phyloP scores from a whole-genome alignment of 2,888 invertebrate species.

The Polydesmus complanatus region DNA sequence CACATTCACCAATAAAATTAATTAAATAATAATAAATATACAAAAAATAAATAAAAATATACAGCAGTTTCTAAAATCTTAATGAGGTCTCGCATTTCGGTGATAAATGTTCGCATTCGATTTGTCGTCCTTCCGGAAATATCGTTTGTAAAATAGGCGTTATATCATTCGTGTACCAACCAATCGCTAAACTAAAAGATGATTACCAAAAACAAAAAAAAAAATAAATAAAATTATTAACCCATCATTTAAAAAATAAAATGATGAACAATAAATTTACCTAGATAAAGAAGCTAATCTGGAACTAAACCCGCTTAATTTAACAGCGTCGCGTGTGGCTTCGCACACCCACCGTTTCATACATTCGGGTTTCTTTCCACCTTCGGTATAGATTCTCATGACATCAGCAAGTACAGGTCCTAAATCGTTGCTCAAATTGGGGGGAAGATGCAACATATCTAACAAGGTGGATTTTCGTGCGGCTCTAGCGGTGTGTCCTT shows the following conservation, averaged over 20 bases:
- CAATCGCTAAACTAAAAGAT: slow-evolving; percentile 7
- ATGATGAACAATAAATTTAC: neutral
- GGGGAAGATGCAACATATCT: slow-evolving; percentile 7
- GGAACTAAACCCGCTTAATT: slow-evolving; percentile 3
- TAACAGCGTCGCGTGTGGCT: slow-evolving; percentile 2
- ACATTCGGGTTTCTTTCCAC: slow-evolving; percentile 15
- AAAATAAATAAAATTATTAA: neutral
- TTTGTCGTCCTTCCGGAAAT: slow-evolving; percentile 3
- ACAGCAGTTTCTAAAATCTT: no score
- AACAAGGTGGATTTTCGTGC: neutral
- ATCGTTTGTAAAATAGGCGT: slow-evolving; percentile 8
- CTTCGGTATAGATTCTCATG: slow-evolving; percentile 10
- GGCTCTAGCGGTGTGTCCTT: neutral
- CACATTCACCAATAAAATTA: no score
- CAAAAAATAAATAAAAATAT: no score
- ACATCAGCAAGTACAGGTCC: slow-evolving; percentile 11
- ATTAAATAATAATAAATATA: no score
- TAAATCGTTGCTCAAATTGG: slow-evolving; percentile 7
- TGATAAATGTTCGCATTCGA: slow-evolving; percentile 9
- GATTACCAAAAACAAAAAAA: neutral
- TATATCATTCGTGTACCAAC: slow-evolving; percentile 13
- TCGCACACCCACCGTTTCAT: slow-evolving; percentile 14
- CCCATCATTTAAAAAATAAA: neutral
- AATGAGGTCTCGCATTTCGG: slow-evolving; percentile 12
- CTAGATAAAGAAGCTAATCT: slow-evolving; percentile 10